phyloP scores from a whole-genome alignment of 2,888 invertebrate genomes.

The Hypercompe scribonia region DNA sequence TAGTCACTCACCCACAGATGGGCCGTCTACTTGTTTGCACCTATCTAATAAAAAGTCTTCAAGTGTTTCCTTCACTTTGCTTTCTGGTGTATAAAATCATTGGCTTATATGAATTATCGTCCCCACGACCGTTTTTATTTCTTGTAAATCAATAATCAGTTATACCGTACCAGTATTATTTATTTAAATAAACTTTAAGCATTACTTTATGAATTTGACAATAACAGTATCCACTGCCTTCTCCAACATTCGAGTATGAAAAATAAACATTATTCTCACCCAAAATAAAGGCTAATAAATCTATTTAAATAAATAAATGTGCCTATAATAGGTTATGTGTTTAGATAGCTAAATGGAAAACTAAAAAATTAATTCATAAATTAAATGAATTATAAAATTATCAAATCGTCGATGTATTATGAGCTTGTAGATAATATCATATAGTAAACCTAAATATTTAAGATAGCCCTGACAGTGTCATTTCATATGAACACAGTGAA shows the following conservation, averaged over 20 bases:
- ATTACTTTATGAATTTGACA: conserved; percentile 45
- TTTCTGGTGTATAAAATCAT: background rate
- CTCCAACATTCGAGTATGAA: conserved; percentile 24
- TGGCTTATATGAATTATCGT: background rate
- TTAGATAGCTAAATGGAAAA: conserved; percentile 67
- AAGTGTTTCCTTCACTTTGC: background rate
- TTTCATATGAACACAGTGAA: background rate
- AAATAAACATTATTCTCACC: conserved; percentile 24
- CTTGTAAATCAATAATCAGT: conserved; percentile 18
- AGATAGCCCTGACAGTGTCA: background rate
- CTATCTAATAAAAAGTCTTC: too few species aligned
- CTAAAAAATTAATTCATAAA: conserved; percentile 66
- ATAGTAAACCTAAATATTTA: conserved; percentile 7
- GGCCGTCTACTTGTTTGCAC: too few species aligned
- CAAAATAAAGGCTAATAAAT: conserved; percentile 36
- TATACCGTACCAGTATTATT: conserved; percentile 52
- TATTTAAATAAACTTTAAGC: conserved; percentile 22
- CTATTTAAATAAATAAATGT: conserved; percentile 70
- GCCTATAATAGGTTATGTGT: conserved; percentile 79
- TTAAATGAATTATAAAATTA: conserved; percentile 61
- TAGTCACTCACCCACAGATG: too few species aligned
- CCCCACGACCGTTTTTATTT: background rate
- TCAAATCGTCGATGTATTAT: conserved; percentile 68
- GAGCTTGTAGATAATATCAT: conserved; percentile 62
- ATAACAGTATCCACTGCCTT: conserved; percentile 51